phyloP scores from a whole-genome alignment of 2,888 invertebrate species.

The Venustoraphidia nigricollis region DNA sequence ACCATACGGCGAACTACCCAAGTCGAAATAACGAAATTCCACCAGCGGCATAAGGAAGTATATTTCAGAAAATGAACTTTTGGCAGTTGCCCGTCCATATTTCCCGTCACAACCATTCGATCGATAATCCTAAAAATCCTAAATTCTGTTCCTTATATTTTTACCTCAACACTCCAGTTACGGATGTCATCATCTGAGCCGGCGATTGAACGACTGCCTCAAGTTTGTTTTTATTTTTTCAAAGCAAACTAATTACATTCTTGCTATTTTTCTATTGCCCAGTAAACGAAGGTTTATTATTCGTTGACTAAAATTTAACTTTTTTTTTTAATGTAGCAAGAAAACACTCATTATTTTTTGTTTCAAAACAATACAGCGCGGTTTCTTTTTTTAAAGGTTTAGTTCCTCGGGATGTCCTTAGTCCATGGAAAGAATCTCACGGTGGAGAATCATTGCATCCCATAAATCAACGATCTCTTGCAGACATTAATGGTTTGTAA shows the following conservation, averaged over 20 bases:
- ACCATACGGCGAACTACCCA: neutral
- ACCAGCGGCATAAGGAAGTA: neutral
- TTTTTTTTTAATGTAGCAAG: neutral
- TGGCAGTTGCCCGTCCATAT: conserved; percentile 29
- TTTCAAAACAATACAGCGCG: neutral
- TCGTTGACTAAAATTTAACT: no score
- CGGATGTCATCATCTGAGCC: conserved; percentile 7
- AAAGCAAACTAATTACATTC: no score
- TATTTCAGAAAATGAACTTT: conserved; percentile 19
- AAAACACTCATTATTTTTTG: neutral
- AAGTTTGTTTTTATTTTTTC: neutral
- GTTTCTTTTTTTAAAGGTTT: conserved; percentile 20
- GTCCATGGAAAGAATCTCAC: conserved; percentile 29
- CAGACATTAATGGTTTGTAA: conserved; percentile 35
- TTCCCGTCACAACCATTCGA: conserved; percentile 6
- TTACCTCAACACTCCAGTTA: neutral
- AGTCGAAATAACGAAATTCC: neutral
- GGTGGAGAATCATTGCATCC: conserved; percentile 22
- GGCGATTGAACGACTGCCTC: neutral
- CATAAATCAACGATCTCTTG: conserved; percentile 22
- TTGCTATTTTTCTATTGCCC: no score
- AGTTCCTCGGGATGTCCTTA: conserved; percentile 27
- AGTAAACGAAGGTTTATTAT: no score
- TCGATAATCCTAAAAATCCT: conserved; percentile 2
- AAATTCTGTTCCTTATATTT: neutral